Conservation (phyloP, 23 tunicate species). For the Styela clava region DNA sequence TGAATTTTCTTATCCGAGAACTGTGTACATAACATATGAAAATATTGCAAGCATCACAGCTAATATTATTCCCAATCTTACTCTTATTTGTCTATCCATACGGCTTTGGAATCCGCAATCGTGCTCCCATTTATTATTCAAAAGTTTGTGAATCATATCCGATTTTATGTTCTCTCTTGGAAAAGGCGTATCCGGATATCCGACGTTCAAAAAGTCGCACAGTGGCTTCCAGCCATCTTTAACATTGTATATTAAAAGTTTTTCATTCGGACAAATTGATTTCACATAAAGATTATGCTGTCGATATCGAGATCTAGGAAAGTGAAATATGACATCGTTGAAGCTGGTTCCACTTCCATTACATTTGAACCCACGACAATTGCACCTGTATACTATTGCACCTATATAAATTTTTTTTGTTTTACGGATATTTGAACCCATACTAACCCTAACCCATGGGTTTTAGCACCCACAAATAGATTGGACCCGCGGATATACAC, state of each 20-base stretch:
- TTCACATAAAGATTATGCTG: conserved; percentile 19
- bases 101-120: conserved; percentile 5
- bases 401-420: too few species aligned
- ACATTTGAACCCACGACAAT: too few species aligned
- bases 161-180: conserved; percentile 21
- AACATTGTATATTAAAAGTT: not conserved
- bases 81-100: not conserved
- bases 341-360: too few species aligned
- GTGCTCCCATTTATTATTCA: not conserved
- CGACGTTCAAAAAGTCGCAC: conserved; percentile 14
- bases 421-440: too few species aligned
- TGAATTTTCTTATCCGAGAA: too few species aligned
- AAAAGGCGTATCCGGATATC: not conserved
- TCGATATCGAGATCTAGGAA: conserved; percentile 14
- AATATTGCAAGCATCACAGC: not conserved
- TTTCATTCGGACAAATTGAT: conserved; percentile 4
- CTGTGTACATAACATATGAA: not conserved
- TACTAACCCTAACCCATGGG: too few species aligned
- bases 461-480: too few species aligned
- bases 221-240: conserved; percentile 22
- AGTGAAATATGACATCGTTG: too few species aligned
- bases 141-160: not conserved
- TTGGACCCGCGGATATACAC: too few species aligned
- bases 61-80: not conserved
- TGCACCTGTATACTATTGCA: too few species aligned